Conservation (phyloP, 1,140 invertebrate genomes). For the Parasteatoda tepidariorum region DNA sequence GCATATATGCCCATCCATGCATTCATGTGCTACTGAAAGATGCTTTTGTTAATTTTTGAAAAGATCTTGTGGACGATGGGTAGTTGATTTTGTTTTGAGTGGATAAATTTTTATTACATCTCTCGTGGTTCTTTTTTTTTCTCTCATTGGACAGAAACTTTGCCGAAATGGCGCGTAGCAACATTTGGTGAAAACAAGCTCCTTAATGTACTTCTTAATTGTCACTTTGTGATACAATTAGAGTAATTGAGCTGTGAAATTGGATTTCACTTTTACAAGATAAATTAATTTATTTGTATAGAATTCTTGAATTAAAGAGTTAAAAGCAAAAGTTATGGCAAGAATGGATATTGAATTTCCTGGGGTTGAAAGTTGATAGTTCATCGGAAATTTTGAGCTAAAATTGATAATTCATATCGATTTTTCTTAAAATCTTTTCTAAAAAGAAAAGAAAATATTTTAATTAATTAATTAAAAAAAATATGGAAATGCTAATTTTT, state of each 20-base stretch:
- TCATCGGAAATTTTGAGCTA: too few relatives aligned
- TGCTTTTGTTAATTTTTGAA: conserved; percentile 17
- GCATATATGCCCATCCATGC: conserved; percentile 19
- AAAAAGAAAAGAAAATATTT: too few relatives aligned
- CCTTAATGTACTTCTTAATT: background rate
- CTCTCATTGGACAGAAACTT: background rate
- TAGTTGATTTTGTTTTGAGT: background rate
- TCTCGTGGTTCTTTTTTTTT: background rate
- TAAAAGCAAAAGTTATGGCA: too few relatives aligned
- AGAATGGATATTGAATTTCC: too few relatives aligned
- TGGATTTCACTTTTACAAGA: background rate
- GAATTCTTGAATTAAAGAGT: too few relatives aligned
- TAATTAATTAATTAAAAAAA: too few relatives aligned
- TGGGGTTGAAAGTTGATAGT: too few relatives aligned
- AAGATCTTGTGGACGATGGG: background rate
- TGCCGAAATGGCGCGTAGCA: background rate
- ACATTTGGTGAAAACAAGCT: background rate
- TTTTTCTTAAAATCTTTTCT: too few relatives aligned
- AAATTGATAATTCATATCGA: too few relatives aligned
- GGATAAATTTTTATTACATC: background rate
- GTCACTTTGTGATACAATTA: background rate
- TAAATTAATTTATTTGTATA: too few relatives aligned
- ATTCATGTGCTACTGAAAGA: background rate
- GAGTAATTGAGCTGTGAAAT: background rate
- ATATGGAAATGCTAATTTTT: too few relatives aligned